Conservation (phyloP, 2,888 invertebrate species). For the Tiphia femorata region DNA sequence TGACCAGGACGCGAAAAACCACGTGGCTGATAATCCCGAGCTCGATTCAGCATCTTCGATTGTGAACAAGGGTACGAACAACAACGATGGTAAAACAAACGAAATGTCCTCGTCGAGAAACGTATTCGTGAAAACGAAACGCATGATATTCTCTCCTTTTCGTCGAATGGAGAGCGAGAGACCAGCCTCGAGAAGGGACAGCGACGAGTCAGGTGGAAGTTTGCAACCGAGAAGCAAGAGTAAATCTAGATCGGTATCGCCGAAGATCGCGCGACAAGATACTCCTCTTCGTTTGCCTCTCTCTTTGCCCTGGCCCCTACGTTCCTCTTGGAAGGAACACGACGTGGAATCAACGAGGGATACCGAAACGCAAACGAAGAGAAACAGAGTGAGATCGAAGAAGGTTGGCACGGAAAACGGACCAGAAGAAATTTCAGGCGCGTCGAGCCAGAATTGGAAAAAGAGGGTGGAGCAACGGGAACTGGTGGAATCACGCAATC, state of each 20-base stretch:
- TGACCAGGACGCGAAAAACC: not conserved
- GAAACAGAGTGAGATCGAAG: too few relatives aligned
- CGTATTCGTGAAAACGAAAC: slow-evolving; percentile 84
- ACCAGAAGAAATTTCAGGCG: too few relatives aligned
- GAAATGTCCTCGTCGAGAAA: slow-evolving; percentile 68
- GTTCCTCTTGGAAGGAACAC: slow-evolving; percentile 23
- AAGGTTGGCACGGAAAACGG: too few relatives aligned
- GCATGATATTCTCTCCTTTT: slow-evolving; percentile 83
- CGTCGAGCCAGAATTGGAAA: too few relatives aligned
- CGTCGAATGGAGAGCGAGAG: slow-evolving; percentile 62
- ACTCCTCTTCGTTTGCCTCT: slow-evolving; percentile 28
- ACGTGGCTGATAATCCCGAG: not conserved
- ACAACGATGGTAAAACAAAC: slow-evolving; percentile 1
- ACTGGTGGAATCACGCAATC: too few relatives aligned
- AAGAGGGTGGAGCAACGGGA: too few relatives aligned
- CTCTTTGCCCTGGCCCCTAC: slow-evolving; percentile 40
- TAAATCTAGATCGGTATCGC: slow-evolving; percentile 41
- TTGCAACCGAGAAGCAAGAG: slow-evolving; percentile 21
- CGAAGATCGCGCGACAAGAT: slow-evolving; percentile 32
- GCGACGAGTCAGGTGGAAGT: not conserved
- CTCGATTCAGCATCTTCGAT: not conserved
- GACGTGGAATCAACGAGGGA: too few relatives aligned
- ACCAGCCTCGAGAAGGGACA: slow-evolving; percentile 11
- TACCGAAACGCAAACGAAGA: too few relatives aligned
- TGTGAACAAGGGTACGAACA: not conserved